Evolutionary conservation across 2,888 invertebrate species (phyloP).

Genomic region (Coelinius sp.): DNA sequence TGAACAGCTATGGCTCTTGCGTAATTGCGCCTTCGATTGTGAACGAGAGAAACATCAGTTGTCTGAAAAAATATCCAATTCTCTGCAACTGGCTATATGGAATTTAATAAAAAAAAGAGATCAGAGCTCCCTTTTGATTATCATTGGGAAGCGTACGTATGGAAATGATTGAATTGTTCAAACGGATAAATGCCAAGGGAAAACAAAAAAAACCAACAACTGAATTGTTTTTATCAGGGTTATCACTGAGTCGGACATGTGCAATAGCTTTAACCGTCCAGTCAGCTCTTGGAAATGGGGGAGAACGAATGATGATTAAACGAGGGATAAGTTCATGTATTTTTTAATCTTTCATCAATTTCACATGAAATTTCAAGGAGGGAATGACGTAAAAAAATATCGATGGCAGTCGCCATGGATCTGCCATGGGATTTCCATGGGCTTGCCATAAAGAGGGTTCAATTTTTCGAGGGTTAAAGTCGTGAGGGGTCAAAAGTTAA

Average conservation of each 20-base stretch:
- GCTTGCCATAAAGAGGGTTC: no score
- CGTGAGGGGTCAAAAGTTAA: no score
- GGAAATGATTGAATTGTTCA: not conserved
- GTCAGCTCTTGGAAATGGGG: not conserved
- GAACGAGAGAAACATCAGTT: constrained; percentile 17
- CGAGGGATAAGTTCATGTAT: no score
- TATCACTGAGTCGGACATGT: not conserved
- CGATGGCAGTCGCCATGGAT: no score
- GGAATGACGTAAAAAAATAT: no score
- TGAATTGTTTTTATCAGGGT: not conserved
- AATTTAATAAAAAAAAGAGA: not conserved
- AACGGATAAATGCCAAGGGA: not conserved
- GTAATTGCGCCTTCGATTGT: constrained; percentile 32
- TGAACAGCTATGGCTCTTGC: constrained; percentile 14
- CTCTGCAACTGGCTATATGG: not conserved
- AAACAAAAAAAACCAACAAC: not conserved
- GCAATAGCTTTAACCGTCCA: not conserved
- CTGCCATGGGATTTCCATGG: no score
- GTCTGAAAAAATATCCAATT: constrained; percentile 1
- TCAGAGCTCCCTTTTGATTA: not conserved
- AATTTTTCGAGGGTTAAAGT: no score
- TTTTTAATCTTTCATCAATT: no score
- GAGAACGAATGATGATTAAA: no score
- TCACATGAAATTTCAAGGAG: no score
- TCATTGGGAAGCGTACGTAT: not conserved